Percentiles rank a stretch among this genome's conserved stretches.
These are phyloP conservation scores for Dendrolimus pini DNA, from an alignment of 2,888 invertebrate genomes.

Conservation along the genomic window DNA sequence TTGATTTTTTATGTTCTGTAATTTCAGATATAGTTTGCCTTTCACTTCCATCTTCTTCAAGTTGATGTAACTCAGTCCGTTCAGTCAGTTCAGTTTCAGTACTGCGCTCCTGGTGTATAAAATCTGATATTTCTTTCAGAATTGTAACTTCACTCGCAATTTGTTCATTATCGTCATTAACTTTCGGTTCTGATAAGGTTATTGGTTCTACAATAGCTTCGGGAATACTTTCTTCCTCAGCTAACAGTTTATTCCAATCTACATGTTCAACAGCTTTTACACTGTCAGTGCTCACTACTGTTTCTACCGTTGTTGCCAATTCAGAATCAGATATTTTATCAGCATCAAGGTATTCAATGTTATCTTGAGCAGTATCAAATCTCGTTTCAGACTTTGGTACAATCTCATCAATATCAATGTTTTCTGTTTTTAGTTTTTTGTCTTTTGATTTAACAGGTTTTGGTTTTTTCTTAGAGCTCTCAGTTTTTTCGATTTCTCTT, in stretches of 20 bases:
- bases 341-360: constrained; percentile 4
- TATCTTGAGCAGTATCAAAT: not conserved
- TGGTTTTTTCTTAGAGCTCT: constrained; percentile 31
- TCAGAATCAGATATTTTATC: not conserved
- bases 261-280: constrained; percentile 46
- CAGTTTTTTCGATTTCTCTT: constrained; percentile 37
- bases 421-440: constrained; percentile 5
- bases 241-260: constrained; percentile 64
- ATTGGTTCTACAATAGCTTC: constrained; percentile 35
- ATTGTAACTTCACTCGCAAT: constrained; percentile 64
- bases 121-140: constrained; percentile 28
- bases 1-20: constrained; percentile 4
- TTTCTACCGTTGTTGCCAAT: constrained; percentile 1
- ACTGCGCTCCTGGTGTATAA: not conserved
- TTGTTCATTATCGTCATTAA: constrained; percentile 24
- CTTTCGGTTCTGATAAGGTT: constrained; percentile 20
- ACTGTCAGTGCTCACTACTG: constrained; percentile 8
- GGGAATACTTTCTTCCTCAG: constrained; percentile 49
- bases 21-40: no score
- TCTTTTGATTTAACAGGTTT: constrained; percentile 20
- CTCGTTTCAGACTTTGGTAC: not conserved
- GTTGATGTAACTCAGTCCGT: not conserved
- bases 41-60: no score
- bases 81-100: not conserved
- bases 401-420: constrained; percentile 1